A percentile compares a stretch with the other conserved stretches of the same genome.
Evolutionary conservation across 2,113 vertebrate species (phyloP).

Genomic region (Microtus pennsylvanicus): DNA sequence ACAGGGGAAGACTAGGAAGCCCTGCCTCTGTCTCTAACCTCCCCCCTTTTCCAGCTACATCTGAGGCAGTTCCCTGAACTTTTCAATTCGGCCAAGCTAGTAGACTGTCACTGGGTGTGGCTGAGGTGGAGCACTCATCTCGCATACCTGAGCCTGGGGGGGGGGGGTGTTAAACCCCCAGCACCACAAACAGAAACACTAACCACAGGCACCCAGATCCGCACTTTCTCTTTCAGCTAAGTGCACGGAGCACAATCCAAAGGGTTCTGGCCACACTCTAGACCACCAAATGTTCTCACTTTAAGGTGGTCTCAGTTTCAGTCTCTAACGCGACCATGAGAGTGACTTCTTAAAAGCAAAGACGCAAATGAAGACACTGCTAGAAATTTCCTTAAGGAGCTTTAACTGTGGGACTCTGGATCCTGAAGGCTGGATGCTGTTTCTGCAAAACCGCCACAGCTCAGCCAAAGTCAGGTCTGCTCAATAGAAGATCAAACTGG

Average conservation of each 20-base stretch:
- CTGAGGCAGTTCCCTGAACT: not conserved
- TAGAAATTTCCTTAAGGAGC: constrained; percentile 6
- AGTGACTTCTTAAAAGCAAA: not conserved
- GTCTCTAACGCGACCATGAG: not conserved
- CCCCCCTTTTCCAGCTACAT: not conserved
- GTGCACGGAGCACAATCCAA: not conserved
- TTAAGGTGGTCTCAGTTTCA: not conserved
- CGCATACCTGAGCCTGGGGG: too few relatives aligned
- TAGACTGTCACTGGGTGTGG: not conserved
- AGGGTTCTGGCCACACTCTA: not conserved
- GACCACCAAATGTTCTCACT: not conserved
- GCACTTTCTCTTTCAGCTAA: not conserved
- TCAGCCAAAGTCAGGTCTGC: not conserved
- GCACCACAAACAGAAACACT: not conserved
- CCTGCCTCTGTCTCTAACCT: not conserved
- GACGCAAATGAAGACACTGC: not conserved
- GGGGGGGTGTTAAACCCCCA: not conserved
- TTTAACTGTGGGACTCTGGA: constrained; percentile 26
- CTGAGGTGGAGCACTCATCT: not conserved
- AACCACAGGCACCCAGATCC: not conserved
- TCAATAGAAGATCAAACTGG: not conserved
- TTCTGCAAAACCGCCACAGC: constrained; percentile 13
- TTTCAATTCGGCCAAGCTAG: not conserved
- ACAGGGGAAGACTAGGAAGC: too few relatives aligned
- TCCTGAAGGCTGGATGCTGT: constrained; percentile 11